These are phyloP conservation scores for Achroia grisella DNA, from an alignment of 1,140 invertebrate species.

Conservation along the genomic window DNA sequence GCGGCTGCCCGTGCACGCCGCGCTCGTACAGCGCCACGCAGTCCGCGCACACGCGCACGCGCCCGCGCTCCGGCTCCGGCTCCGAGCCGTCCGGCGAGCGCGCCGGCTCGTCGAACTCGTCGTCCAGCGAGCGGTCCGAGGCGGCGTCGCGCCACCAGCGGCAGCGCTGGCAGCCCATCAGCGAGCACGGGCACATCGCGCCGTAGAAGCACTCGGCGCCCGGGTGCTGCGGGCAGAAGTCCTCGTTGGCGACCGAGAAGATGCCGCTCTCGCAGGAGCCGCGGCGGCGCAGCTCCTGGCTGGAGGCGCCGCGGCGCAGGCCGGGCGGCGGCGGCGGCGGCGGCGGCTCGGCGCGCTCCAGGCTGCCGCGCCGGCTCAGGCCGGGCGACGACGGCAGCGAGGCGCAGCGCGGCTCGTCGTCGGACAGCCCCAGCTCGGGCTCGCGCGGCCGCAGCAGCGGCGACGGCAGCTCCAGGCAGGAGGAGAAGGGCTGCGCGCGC, in stretches of 20 bases:
- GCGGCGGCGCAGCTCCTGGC: constrained; percentile 68
- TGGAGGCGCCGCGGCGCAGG: constrained; percentile 46
- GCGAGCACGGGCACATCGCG: constrained; percentile 57
- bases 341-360: constrained; percentile 18
- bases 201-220: constrained; percentile 30
- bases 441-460: constrained; percentile 51
- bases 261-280: constrained; percentile 93
- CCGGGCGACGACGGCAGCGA: constrained; percentile 45
- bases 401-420: constrained; percentile 40
- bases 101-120: constrained; percentile 13
- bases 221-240: constrained; percentile 66
- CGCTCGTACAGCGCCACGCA: constrained; percentile 47
- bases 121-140: constrained; percentile 8
- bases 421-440: constrained; percentile 7
- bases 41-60: constrained; percentile 32
- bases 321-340: constrained; percentile 13
- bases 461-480: constrained; percentile 83
- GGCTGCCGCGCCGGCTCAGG: constrained; percentile 27
- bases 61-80: constrained; percentile 6
- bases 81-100: constrained; percentile 11
- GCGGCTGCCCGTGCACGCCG: constrained; percentile 21
- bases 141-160: constrained; percentile 44
- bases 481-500: constrained; percentile 73
- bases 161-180: constrained; percentile 61
- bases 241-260: constrained; percentile 88